phyloP scores from a whole-genome alignment of 2,888 invertebrate genomes.

The Meteorus colon region DNA sequence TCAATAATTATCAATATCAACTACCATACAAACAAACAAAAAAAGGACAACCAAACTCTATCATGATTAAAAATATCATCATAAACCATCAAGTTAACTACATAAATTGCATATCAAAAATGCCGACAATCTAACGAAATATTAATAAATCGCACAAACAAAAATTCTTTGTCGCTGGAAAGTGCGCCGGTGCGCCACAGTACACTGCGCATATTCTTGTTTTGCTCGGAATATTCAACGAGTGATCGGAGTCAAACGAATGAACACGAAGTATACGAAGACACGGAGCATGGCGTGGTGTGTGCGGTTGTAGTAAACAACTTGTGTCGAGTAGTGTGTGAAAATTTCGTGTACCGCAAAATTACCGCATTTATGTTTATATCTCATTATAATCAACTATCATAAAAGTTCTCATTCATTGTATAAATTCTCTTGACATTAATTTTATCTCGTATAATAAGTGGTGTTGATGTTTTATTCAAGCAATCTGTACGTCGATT shows the following conservation, averaged over 20 bases:
- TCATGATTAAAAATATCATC: neutral
- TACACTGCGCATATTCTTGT: slow-evolving; percentile 69
- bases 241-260: slow-evolving; percentile 50
- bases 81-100: neutral
- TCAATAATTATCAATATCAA: slow-evolving; percentile 39
- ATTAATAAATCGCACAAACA: slow-evolving; percentile 52
- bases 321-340: slow-evolving; percentile 68
- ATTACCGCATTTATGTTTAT: slow-evolving; percentile 39
- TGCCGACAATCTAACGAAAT: neutral
- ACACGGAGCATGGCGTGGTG: slow-evolving; percentile 67
- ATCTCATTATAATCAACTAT: slow-evolving; percentile 19
- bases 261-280: slow-evolving; percentile 52
- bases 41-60: neutral
- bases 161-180: slow-evolving; percentile 66
- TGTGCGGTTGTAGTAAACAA: slow-evolving; percentile 72
- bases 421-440: slow-evolving; percentile 5
- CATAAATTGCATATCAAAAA: neutral
- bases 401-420: slow-evolving; percentile 20
- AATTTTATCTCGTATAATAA: slow-evolving; percentile 24
- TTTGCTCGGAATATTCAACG: slow-evolving; percentile 62
- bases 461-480: slow-evolving; percentile 4
- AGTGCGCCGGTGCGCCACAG: slow-evolving; percentile 68
- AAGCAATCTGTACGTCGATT: slow-evolving; percentile 19
- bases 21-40: neutral
- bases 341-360: slow-evolving; percentile 53